Evolutionary conservation across 2,797 vertebrate species (phyloP), one percentile per base, ranked within the genome.

Genomic region (Crenichthys baileyi): DNA sequence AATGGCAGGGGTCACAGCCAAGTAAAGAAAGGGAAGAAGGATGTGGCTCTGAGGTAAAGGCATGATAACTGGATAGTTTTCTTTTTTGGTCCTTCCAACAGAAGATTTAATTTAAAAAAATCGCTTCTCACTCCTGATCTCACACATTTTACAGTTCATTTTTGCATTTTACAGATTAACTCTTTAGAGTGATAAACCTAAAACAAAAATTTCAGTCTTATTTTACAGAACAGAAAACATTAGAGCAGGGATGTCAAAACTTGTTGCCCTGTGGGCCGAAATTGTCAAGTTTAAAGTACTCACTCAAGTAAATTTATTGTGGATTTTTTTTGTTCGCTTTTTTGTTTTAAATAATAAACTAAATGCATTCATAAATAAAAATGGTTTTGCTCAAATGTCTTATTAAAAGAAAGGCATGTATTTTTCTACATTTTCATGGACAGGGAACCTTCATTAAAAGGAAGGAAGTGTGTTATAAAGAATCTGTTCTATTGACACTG

Each of bases 1-100:
- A 72, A 74, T 67, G 77, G 83, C 81, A 79, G 75, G 74, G 81
- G 87, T 90, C 85, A 87, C 4, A 72, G 83, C 77, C 73, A 20
- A 44, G 24, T 78, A 39, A 86, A 53, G 73, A 51, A 44, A 84
- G 61, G 48, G 72, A 56, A 75, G 48, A 20, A 6, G 44, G 20
- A 48, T 46, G 20, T 3, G 22, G 60, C 50, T 18, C 60, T 65
- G 36, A 70, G 26, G 48, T 26, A 29, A 41, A 29, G 6, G 20
- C 4, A 20, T 20, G 46, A 48, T 3, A 20, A 5, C 65, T n/a
- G n/a, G n/a, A n/a, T n/a, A n/a, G 12, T 48, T 11, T 48, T 48
- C 12, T 48, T 48, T 48, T 55, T 55, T 53, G 16, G 16, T 24
- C 22, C 6, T 55, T 55, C 75, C n/a, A 73, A 68, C 61, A 48